These are phyloP conservation scores for Acanthurus lineatus DNA, from an alignment of 2,797 vertebrate species.

Conservation along the genomic window DNA sequence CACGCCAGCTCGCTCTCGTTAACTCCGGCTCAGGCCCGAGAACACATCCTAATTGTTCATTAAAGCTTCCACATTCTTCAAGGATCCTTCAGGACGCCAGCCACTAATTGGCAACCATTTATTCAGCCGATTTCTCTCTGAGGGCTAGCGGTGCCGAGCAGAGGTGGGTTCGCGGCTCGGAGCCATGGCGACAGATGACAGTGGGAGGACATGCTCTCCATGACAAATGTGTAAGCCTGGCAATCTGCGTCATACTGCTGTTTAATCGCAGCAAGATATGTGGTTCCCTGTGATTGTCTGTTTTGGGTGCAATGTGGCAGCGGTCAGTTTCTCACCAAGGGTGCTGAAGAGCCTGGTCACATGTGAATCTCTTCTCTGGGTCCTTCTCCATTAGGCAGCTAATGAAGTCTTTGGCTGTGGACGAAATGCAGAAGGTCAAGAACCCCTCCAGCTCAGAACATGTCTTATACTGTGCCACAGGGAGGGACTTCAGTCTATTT, in stretches of 20 bases:
- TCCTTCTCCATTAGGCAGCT: slow-evolving; percentile 95
- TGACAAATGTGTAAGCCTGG: slow-evolving; percentile 71
- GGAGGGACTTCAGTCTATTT: not conserved
- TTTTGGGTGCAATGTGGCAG: slow-evolving; percentile 26
- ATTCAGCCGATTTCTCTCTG: slow-evolving; percentile 76
- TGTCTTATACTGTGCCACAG: not conserved
- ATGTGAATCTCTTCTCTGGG: slow-evolving; percentile 94
- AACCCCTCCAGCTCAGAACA: slow-evolving; percentile 28
- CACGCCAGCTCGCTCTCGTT: slow-evolving; percentile 51
- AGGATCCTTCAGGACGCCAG: slow-evolving; percentile 74
- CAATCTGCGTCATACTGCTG: slow-evolving; percentile 74
- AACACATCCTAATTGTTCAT: slow-evolving; percentile 80
- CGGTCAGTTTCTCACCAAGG: slow-evolving; percentile 90
- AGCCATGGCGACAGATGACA: slow-evolving; percentile 81
- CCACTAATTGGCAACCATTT: slow-evolving; percentile 80
- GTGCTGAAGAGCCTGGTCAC: slow-evolving; percentile 93
- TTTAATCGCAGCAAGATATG: slow-evolving; percentile 55
- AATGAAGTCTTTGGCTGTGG: slow-evolving; percentile 95
- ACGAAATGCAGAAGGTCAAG: slow-evolving; percentile 54
- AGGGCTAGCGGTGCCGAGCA: slow-evolving; percentile 51
- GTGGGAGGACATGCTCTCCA: slow-evolving; percentile 76
- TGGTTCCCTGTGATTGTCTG: slow-evolving; percentile 67
- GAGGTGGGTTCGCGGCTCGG: slow-evolving; percentile 65
- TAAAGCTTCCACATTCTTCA: slow-evolving; percentile 76
- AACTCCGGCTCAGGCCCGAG: slow-evolving; percentile 60